Evolutionary conservation across 2,888 invertebrate genomes (phyloP).

Genomic region (Clistopyga incitator): DNA sequence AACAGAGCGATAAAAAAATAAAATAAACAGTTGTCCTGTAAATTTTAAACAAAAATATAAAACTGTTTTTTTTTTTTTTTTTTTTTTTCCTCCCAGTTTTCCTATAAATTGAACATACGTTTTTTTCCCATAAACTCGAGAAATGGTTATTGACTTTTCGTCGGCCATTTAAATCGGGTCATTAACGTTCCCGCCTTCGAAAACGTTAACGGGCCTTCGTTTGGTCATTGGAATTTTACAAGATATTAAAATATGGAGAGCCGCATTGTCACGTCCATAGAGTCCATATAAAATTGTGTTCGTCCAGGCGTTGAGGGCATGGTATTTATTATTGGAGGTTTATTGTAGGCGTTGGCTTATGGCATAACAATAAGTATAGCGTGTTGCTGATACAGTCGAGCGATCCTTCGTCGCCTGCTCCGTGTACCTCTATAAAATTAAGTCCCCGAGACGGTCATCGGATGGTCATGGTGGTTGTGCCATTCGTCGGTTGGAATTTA

Average conservation of each 20-base stretch:
- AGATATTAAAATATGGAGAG: conserved; percentile 55
- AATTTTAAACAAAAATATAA: not conserved
- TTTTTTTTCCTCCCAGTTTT: not conserved
- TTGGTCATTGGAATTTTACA: conserved; percentile 53
- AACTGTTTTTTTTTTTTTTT: not conserved
- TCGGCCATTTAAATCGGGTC: conserved; percentile 9
- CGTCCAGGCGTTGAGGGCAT: not conserved
- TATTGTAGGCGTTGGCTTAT: conserved; percentile 2
- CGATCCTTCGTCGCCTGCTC: not conserved
- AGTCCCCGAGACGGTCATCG: conserved; percentile 69
- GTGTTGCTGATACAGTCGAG: not conserved
- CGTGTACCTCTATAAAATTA: conserved; percentile 76
- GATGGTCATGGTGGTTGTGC: conserved; percentile 32
- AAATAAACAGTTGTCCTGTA: too few species aligned
- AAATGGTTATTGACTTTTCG: conserved; percentile 34
- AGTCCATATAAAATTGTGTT: conserved; percentile 60
- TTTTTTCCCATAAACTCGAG: not conserved
- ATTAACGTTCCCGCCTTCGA: conserved; percentile 10
- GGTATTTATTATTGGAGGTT: not conserved
- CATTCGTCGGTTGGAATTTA: conserved; percentile 75
- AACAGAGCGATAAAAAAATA: too few species aligned
- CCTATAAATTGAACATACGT: not conserved
- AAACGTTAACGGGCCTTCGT: conserved; percentile 55
- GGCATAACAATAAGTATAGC: not conserved
- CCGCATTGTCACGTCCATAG: conserved; percentile 52